Conservation (phyloP, 2,888 invertebrate species). For the Sialis fuliginosa region DNA sequence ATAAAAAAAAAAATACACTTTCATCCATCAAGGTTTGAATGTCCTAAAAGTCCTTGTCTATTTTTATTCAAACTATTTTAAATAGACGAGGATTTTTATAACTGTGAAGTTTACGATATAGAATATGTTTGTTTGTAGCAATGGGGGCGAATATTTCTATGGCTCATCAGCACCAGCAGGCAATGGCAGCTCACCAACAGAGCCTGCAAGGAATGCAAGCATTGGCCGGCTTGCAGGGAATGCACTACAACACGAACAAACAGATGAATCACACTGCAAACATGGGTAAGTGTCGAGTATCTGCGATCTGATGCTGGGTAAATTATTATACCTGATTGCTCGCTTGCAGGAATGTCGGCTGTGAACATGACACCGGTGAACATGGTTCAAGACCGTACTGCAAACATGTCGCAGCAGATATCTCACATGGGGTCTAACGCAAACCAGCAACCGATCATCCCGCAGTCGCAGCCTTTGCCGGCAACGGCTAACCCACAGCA, state of each 20-base stretch:
- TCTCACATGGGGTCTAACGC: not conserved
- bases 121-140: not conserved
- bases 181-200: slow-evolving; percentile 12
- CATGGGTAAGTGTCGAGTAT: not conserved
- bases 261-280: not conserved
- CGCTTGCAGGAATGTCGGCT: not conserved
- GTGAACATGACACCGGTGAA: slow-evolving; percentile 3
- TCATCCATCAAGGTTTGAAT: no score
- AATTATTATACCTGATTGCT: not conserved
- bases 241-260: not conserved
- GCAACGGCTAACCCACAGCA: slow-evolving; percentile 27
- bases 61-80: no score
- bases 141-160: not conserved
- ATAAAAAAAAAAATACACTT: no score
- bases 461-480: slow-evolving; percentile 9
- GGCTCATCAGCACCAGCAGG: slow-evolving; percentile 4
- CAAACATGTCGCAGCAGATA: not conserved
- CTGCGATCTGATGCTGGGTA: not conserved
- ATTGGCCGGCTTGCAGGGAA: slow-evolving; percentile 11
- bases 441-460: not conserved
- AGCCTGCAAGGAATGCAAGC: slow-evolving; percentile 16
- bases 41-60: no score
- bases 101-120: no score
- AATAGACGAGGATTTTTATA: no score
- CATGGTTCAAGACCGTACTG: slow-evolving; percentile 4